Base-by-base conservation (phyloP, 2,113 vertebrate species). In the Calonectris borealis region DNA sequence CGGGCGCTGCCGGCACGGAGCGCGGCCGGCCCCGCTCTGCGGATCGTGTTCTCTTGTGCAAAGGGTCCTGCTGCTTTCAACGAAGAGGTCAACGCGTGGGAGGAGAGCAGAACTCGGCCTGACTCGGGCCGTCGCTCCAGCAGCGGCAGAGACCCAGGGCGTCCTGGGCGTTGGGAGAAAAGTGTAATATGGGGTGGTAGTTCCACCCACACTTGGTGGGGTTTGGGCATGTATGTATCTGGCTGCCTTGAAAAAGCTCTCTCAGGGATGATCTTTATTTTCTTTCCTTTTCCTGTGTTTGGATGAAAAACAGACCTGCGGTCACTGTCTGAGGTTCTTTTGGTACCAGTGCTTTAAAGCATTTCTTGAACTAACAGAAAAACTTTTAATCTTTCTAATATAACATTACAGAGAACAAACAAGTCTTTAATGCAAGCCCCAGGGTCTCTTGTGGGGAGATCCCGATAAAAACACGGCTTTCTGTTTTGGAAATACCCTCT, bases 401-500 rank as follows among this genome's bases (percentile, higher is more conserved):
- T 94, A 97, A 91, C 70, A 44, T 94, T 93, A 73, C 86, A 89
- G 93, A 95, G 91, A 93, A 96, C 95, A 97, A 97, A 94, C 91
- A 94, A 94, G 89, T 24, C 84, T 95, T 94, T 95, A 97, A 89
- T 94, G 88, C 62, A 72, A 86, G 91, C 93, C 90, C 70, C 48
- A 46, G 87, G 71, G 94, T 94, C 83, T 92, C 92, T 93, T 95
- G 77, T 86, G 93, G 93, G 89, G 95, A 93, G 66, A 97, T 93
- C 91, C 91, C 0, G 91, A 95, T 97, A 97, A 95, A 97, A 97
- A 85, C 88, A 91, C 3, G 3, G 86, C 70, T 94, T 93, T 93
- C 91, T 97, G 96, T 97, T 97, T 97, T 96, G 96, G 96, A 97
- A 97, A 97, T 97, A 95, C 93, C 95, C 96, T 96, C 88, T 97